These are phyloP conservation scores for Hyles euphorbiae DNA, from an alignment of 1,140 invertebrate species.

Conservation along the genomic window DNA sequence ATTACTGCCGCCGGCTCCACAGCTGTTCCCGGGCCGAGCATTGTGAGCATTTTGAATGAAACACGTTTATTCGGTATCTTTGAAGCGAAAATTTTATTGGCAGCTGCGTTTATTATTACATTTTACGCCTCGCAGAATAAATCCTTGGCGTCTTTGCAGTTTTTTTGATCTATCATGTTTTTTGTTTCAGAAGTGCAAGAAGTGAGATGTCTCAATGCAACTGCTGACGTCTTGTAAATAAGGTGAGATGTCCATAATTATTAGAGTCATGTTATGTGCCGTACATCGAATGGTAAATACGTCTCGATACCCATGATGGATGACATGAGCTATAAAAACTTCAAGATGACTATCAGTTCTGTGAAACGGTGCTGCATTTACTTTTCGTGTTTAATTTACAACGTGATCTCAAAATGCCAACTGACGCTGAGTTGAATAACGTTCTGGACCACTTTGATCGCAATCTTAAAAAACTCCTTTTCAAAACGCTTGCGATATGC, in stretches of 20 bases:
- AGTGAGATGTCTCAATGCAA: conserved; percentile 49
- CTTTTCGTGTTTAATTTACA: conserved; percentile 19
- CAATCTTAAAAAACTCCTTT: conserved; percentile 8
- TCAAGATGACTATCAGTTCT: conserved; percentile 23
- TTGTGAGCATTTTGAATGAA: conserved; percentile 37
- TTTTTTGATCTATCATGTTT: conserved; percentile 16
- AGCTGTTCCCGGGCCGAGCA: conserved; percentile 39
- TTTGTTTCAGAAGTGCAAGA: conserved; percentile 68
- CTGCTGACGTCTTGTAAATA: conserved; percentile 23
- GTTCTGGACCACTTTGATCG: conserved; percentile 15
- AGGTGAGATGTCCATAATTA: conserved; percentile 13
- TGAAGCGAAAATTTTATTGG: conserved; percentile 35
- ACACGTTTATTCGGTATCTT: conserved; percentile 30
- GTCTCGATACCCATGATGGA: conserved; percentile 11
- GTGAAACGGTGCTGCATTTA: conserved; percentile 16
- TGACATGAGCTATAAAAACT: conserved; percentile 14
- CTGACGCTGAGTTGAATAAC: conserved; percentile 15
- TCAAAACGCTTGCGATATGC: conserved; percentile 9
- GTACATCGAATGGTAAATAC: not conserved
- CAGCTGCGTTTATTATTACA: conserved; percentile 29
- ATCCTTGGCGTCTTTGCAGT: no score
- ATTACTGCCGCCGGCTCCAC: conserved; percentile 28
- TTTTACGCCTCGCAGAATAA: not conserved
- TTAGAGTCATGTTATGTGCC: no score
- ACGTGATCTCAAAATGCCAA: conserved; percentile 17